phyloP scores from a whole-genome alignment of 2,888 invertebrate genomes.

The Cryptocephalus moraei region DNA sequence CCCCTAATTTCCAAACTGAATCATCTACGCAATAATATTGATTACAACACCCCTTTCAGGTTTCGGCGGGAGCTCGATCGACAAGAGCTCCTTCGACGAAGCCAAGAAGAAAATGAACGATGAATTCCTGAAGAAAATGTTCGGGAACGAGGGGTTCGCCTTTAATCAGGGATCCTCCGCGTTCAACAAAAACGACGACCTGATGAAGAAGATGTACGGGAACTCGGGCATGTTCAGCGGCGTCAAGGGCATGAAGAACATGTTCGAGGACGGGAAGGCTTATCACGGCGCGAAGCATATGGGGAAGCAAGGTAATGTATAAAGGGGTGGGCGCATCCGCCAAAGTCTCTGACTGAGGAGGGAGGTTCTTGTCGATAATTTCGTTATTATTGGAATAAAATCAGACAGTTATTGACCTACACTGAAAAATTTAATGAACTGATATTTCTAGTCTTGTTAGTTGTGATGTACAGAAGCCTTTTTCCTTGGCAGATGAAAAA shows the following conservation, averaged over 20 bases:
- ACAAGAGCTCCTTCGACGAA: constrained; percentile 7
- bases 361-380: too few species aligned
- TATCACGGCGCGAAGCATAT: constrained; percentile 48
- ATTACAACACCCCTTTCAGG: neutral
- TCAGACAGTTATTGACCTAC: too few species aligned
- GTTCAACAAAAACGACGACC: constrained; percentile 41
- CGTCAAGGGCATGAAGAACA: constrained; percentile 47
- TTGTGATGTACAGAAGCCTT: too few species aligned
- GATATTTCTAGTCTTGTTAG: too few species aligned
- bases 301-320: constrained; percentile 46
- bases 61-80: constrained; percentile 8
- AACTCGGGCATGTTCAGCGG: constrained; percentile 46
- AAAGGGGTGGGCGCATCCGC: too few species aligned
- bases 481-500: too few species aligned
- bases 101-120: constrained; percentile 13
- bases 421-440: too few species aligned
- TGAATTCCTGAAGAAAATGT: constrained; percentile 9
- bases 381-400: too few species aligned
- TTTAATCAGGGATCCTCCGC: constrained; percentile 9
- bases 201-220: constrained; percentile 29
- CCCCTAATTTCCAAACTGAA: too few species aligned
- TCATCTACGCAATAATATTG: too few species aligned
- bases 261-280: constrained; percentile 46
- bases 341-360: too few species aligned
- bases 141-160: constrained; percentile 8